Evolutionary conservation across 2,797 vertebrate species (phyloP), one percentile per base, ranked within the genome.

Genomic region (Coluber constrictor): DNA sequence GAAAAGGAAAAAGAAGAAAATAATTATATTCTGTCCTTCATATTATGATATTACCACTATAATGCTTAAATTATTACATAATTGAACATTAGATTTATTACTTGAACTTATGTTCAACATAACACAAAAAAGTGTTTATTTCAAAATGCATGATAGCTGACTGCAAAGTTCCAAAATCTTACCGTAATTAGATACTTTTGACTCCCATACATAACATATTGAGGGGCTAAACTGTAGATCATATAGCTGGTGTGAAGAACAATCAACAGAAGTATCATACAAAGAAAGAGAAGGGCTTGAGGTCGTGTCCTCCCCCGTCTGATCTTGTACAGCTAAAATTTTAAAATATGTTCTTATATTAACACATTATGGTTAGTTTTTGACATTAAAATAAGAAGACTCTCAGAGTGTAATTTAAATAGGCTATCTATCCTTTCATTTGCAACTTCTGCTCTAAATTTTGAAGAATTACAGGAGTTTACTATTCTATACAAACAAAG

Each of bases 161-260:
- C 0, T 16, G 2, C 12, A 12, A 57, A 54, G 59, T 79, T 66
- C 6, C 55, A 37, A 93, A 83, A 89, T 88, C 98, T 98, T 96
- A 99, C 99, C 98, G 98, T 98, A 90, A 97, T 94, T 86, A 99
- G 95, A 96, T 99, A 99, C 94, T 99, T 99, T 97, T 99, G 99
- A 97, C 99, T 99, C 97, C 99, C 99, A 91, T 99, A 99, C 99
- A 99, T 99, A 94, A 99, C 99, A 86, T 99, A 99, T 91, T 99
- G 99, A 5, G 99, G 99, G 1, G 99, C 99, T 70, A 99, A 98
- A 95, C 99, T 99, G 96, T 99, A 99, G 97, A 99, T 99, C 98
- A 99, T 99, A 96, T 99, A 99, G 97, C 98, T 99, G 92, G 98
- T 99, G 96, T 99, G 99, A 93, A 99, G 99, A 93, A 99, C 99